Evolutionary conservation across 2,797 vertebrate genomes (phyloP).

Genomic region (Eulemur albifrons): DNA sequence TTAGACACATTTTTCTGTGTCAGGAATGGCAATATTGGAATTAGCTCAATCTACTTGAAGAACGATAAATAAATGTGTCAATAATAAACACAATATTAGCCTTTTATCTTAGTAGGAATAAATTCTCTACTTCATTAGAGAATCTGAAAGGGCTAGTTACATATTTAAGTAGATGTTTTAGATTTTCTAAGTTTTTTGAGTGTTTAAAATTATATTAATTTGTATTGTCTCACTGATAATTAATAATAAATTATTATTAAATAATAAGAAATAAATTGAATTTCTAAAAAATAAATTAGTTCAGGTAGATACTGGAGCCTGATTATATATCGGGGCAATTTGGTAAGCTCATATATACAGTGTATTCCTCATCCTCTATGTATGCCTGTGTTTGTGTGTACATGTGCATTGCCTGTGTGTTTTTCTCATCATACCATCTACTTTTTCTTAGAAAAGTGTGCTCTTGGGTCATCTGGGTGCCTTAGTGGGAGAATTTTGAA

Average conservation of each 20-base stretch:
- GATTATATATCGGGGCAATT: neutral
- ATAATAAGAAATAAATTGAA: neutral
- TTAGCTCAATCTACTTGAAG: neutral
- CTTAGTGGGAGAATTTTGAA: neutral
- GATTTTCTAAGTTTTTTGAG: neutral
- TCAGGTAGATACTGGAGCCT: neutral
- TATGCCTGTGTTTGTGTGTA: neutral
- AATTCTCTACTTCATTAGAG: neutral
- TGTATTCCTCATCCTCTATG: neutral
- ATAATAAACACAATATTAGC: neutral
- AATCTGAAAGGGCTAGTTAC: neutral
- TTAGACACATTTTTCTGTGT: neutral
- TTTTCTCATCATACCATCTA: neutral
- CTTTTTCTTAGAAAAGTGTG: neutral
- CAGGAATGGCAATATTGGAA: neutral
- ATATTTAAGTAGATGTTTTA: neutral
- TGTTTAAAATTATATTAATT: neutral
- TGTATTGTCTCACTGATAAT: neutral
- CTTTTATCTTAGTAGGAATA: neutral
- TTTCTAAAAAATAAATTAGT: neutral
- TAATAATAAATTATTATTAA: neutral
- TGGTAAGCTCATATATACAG: neutral
- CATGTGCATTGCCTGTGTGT: accelerated
- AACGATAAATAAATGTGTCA: neutral
- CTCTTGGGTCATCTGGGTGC: neutral